Percentiles rank a stretch among this genome's conserved stretches.
phyloP scores from a whole-genome alignment of 2,888 invertebrate genomes.

The Oxystoma pomonae region DNA sequence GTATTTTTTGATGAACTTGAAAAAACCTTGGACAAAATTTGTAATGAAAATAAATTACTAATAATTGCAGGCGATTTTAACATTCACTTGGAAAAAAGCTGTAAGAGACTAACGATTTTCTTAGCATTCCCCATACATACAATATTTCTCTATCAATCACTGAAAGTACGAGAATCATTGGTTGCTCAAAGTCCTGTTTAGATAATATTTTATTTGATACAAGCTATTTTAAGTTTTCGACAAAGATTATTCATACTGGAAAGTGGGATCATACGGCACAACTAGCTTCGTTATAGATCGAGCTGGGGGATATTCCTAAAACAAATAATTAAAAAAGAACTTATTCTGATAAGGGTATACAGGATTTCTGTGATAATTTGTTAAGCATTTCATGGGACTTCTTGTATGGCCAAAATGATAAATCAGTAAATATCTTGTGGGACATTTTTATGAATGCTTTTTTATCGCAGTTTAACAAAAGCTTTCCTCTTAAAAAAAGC shows the following conservation, averaged over 20 bases:
- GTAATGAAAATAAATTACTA: not conserved
- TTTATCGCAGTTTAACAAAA: too few species aligned
- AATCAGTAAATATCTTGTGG: too few species aligned
- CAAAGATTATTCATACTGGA: not conserved
- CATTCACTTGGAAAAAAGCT: not conserved
- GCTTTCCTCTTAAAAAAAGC: not conserved
- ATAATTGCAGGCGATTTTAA: not conserved
- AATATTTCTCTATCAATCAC: not conserved
- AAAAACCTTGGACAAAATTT: not conserved
- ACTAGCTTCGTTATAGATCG: not conserved
- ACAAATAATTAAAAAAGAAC: too few species aligned
- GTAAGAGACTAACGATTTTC: not conserved
- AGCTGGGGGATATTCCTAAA: too few species aligned
- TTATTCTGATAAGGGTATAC: too few species aligned
- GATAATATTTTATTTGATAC: not conserved
- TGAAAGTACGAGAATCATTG: not conserved
- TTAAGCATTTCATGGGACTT: too few species aligned
- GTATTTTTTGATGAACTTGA: not conserved
- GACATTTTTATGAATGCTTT: not conserved
- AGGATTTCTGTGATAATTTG: too few species aligned
- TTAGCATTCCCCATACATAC: not conserved
- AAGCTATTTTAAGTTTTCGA: not conserved
- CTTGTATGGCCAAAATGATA: too few species aligned
- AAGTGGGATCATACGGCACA: not conserved
- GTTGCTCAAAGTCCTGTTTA: not conserved